Conservation (phyloP, 2,113 vertebrate species). For the Calyptomena viridis region DNA sequence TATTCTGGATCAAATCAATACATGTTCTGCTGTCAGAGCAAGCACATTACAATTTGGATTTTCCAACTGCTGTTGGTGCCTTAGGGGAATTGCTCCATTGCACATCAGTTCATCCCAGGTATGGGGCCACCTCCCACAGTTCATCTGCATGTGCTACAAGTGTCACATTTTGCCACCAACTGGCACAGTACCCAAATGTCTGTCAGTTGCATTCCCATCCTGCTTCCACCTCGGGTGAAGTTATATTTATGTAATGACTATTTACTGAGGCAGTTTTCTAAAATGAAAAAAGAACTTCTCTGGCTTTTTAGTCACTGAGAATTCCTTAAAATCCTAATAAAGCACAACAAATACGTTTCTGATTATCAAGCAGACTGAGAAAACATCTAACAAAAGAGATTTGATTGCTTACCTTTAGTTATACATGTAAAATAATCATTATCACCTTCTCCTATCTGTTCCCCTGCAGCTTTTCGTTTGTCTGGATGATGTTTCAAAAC, state of each 20-base stretch:
- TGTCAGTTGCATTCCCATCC: background rate
- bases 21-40: background rate
- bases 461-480: constrained; percentile 96
- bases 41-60: background rate
- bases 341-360: background rate
- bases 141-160: background rate
- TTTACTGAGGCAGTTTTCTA: background rate
- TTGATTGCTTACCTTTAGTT: constrained; percentile 88
- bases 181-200: background rate
- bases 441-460: constrained; percentile 95
- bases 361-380: background rate
- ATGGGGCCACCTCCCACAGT: background rate
- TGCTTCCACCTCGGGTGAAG: background rate
- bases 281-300: background rate
- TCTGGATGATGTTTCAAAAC: constrained; percentile 98
- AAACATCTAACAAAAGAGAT: background rate
- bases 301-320: background rate
- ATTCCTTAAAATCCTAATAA: background rate
- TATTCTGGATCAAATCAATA: background rate
- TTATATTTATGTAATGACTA: background rate
- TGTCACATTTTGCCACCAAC: background rate
- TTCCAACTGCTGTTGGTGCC: background rate
- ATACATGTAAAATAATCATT: constrained; percentile 99
- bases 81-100: background rate
- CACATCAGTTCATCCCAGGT: background rate